phyloP scores from a whole-genome alignment of 2,797 vertebrate species.

The Triplophysa yarkandensis region DNA sequence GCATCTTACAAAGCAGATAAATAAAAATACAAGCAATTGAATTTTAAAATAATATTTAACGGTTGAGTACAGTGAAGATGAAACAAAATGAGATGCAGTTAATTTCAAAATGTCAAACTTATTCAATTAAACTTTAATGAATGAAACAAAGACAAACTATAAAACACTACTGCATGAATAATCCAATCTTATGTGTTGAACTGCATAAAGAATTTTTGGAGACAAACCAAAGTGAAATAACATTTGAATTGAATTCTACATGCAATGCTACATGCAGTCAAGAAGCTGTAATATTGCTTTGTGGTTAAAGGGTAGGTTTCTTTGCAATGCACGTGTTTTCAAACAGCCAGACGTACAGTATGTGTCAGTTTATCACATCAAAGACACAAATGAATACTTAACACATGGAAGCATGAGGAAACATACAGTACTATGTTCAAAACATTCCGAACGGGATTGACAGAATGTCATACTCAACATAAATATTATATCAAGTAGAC shows the following conservation, averaged over 20 bases:
- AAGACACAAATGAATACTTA: slow-evolving; percentile 52
- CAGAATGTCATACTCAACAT: slow-evolving; percentile 6
- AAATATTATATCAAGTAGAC: neutral
- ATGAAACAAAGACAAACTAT: neutral
- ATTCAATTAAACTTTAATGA: neutral
- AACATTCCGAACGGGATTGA: neutral
- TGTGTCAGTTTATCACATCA: slow-evolving; percentile 40
- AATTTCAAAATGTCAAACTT: neutral
- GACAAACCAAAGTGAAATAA: neutral
- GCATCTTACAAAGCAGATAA: slow-evolving; percentile 7
- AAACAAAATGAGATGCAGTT: neutral
- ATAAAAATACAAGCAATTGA: slow-evolving; percentile 1
- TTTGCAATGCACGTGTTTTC: slow-evolving; percentile 74
- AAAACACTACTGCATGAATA: neutral
- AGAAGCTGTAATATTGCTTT: slow-evolving; percentile 73
- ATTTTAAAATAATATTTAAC: neutral
- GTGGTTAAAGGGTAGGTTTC: slow-evolving; percentile 72
- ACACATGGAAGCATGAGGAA: slow-evolving; percentile 83
- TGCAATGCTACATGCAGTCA: slow-evolving; percentile 59
- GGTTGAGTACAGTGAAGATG: neutral
- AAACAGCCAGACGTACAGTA: slow-evolving; percentile 55
- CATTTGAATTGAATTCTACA: slow-evolving; percentile 8
- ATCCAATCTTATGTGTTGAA: neutral
- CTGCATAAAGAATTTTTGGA: neutral
- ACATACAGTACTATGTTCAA: slow-evolving; percentile 30